Base-by-base conservation (phyloP, 2,888 invertebrate genomes). In the Orthosia incerta region DNA sequence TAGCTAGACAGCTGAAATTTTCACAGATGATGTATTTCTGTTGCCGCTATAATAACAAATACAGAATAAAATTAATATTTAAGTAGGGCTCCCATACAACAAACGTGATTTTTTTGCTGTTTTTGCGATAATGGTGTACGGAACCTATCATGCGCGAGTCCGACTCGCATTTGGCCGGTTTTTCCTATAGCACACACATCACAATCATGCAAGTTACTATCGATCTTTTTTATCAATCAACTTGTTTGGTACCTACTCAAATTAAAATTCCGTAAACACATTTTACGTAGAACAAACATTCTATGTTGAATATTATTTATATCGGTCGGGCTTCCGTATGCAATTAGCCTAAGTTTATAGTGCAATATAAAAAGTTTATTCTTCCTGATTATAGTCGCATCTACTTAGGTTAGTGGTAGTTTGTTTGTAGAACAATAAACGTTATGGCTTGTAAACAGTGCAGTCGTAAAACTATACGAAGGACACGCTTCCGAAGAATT, bases 371-470 rank as follows among this genome's bases (percentile, higher is more conserved):
- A 77, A 80, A 80, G 63, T 79, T 80, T 82, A 71, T 82, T 48
- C 31, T 70, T 67, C 26, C 75, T 74, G 66, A 80, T 74, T 74
- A 74, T 55, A 79, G 61, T 56, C 60, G 18, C 80, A 70, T 86
- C 67, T 65, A 74, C 55, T 77, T 77, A 80, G 77, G 71, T 77
- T 78, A 71, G 72, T 72, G 67, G 76, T 71, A 80, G 81, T 78
- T 80, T 74, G 80, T 78, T 82, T 71, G 72, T 26, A 67, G 46
- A 61, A 71, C 76, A 74, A 79, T 86, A 82, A 85, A 85, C 67
- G 72, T 79, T 75, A 80, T 80, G 77, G 80, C 63, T 71, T 76
- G 85, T 84, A 86, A 83, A 83, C 81, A 84, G 61, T 61, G 79
- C 72, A 65, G 74, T 69, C 85, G 73, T 85, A 84, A 84, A 80